Evolutionary conservation across 2,113 vertebrate genomes (phyloP), one percentile per base, ranked within the genome.

Genomic region (Neotoma lepida): DNA sequence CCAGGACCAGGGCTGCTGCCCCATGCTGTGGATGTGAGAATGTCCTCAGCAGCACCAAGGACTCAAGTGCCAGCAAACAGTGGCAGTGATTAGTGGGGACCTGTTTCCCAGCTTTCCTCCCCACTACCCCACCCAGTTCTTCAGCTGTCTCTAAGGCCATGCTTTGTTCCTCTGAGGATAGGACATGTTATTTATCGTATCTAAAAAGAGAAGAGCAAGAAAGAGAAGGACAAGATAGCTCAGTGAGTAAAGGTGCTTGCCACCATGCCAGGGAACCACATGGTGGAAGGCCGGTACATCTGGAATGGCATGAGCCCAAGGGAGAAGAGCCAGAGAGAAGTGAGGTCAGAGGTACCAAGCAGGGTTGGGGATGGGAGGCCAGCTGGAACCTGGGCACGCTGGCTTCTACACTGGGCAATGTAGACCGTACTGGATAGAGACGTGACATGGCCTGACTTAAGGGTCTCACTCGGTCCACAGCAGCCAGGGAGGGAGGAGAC

Each of bases 321-420:
- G 6, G 46, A 44, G 17, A 14, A 41, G n/a, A 77, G 51, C 35
- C n/a, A 39, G 35, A 24, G 78, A 33, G 28, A 3, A 44, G 46
- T 35, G 61, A 49, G 30, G 26, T 49, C 54, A n/a, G 85, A 86
- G 77, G 9, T 6, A 44, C 4, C 54, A n/a, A 63, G 6, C 2
- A 4, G 14, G 39, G 13, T 1, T n/a, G 35, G 28, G 12, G 4
- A 1, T 24, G 28, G 49, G 17, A 10, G 20, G 1, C 41, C 20
- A 1, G 26, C 9, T 30, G 61, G 89, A 86, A 41, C 73, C 84
- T 30, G 44, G 51, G 68, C 49, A 33, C 2, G 0, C 44, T 39
- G 64, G 22, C n/a, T 82, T 91, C 66, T 70, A 26, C n/a, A 39
- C 56, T 28, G 26, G 80, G 61, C 1, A 28, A 89, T 22, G 49